Evolutionary conservation across 2,888 invertebrate genomes (phyloP), one percentile per base, ranked within the genome.

Genomic region (Glomeris marginata): DNA sequence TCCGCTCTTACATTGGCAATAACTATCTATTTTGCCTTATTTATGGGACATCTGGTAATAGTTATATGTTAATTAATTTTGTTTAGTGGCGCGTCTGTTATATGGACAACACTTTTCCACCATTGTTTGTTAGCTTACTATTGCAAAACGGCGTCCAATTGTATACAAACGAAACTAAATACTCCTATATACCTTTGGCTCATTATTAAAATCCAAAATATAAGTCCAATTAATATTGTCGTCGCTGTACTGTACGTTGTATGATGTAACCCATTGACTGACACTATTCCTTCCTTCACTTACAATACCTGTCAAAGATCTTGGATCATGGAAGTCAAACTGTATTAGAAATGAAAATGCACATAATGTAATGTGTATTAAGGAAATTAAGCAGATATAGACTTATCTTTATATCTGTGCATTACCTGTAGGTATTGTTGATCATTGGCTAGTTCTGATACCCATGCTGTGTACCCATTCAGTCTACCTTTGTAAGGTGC

Each of bases 271-370:
- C 81, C 83, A 87, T n/a, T 63, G 58, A 3, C 62, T 59, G 1
- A 59, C 55, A 16, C 79, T 78, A 41, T 73, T 70, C 0, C 74
- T 68, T 2, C 71, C 70, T 63, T 80, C 80, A 0, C 81, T 84
- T 46, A 75, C 74, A 41, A 90, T 66, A 28, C 86, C 88, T 1
- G 86, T 85, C 37, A 90, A 66, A 60, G 80, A 81, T 43, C 83
- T 76, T 0, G 78, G 77, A 18, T 77, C 78, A 44, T 78, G 67
- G 65, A 88, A 85, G 67, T 88, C 80, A 63, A 86, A 80, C 77
- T 79, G n/a, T n/a, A n/a, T n/a, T n/a, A n/a, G n/a, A n/a, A n/a
- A n/a, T n/a, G n/a, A n/a, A n/a, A n/a, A n/a, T n/a, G n/a, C n/a
- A n/a, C n/a, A n/a, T n/a, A n/a, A 60, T 62, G 43, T 13, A 34